These are phyloP conservation scores for Dicranocentrus wangi DNA, from an alignment of 2,888 invertebrate genomes.

Conservation along the genomic window DNA sequence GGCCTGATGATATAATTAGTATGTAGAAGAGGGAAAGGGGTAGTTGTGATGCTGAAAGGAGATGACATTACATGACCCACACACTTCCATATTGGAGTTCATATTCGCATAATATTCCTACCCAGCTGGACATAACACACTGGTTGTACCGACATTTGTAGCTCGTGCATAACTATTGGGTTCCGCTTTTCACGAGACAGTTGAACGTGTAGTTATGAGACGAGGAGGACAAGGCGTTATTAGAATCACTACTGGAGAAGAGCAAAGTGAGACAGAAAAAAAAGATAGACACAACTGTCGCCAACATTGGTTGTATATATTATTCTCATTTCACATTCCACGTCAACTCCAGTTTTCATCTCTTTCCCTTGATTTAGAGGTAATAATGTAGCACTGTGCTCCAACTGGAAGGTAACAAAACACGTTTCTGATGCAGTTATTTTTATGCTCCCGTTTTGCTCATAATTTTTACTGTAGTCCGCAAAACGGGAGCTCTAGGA, in stretches of 20 bases:
- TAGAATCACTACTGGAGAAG: too few relatives aligned
- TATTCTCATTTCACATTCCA: conserved; percentile 56
- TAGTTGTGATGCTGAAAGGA: conserved; percentile 31
- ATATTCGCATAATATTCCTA: too few relatives aligned
- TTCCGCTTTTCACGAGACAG: too few relatives aligned
- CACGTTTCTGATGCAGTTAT: conserved; percentile 9
- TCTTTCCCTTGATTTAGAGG: conserved; percentile 40
- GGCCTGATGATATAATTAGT: conserved; percentile 46
- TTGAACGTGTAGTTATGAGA: too few relatives aligned
- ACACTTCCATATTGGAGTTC: conserved; percentile 1
- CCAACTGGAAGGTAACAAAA: conserved; percentile 29
- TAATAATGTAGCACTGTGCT: conserved; percentile 12
- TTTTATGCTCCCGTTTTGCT: not conserved
- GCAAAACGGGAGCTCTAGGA: not conserved
- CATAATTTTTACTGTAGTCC: conserved; percentile 1
- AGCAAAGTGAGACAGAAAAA: conserved; percentile 20
- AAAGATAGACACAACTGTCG: conserved; percentile 49
- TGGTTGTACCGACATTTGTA: too few relatives aligned
- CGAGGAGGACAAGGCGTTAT: too few relatives aligned
- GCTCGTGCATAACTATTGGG: too few relatives aligned
- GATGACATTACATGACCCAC: conserved; percentile 58
- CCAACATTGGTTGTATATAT: conserved; percentile 44
- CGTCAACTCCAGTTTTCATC: conserved; percentile 34
- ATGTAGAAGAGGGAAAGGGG: conserved; percentile 21
- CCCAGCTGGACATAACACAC: too few relatives aligned